A percentile compares a stretch with the other conserved stretches of the same genome.
Evolutionary conservation across 2,888 invertebrate species (phyloP).

Genomic region (Sericinus montela): DNA sequence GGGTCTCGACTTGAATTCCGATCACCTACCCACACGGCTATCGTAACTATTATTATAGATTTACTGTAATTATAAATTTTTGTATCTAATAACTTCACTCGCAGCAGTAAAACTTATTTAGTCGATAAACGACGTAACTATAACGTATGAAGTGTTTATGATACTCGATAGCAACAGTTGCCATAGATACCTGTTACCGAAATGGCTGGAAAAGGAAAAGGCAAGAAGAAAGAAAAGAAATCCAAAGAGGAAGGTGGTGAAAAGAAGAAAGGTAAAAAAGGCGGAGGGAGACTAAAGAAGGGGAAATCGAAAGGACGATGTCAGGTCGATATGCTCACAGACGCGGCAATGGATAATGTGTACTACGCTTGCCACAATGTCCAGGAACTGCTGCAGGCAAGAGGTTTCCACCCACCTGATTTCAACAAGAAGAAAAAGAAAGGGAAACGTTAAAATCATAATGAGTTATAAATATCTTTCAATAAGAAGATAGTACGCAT

Average conservation of each 20-base stretch:
- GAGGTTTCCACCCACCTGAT: conserved; percentile 95
- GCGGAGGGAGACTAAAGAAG: conserved; percentile 68
- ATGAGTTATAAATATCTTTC: background rate
- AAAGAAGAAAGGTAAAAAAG: conserved; percentile 72
- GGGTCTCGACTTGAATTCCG: too few relatives aligned
- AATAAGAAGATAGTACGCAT: too few relatives aligned
- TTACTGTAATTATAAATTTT: too few relatives aligned
- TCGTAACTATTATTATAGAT: too few relatives aligned
- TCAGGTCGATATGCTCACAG: conserved; percentile 91
- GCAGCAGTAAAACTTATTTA: too few relatives aligned
- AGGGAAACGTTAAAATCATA: conserved; percentile 73
- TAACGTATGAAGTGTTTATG: conserved; percentile 23
- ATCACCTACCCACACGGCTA: too few relatives aligned
- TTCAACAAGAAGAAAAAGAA: conserved; percentile 93
- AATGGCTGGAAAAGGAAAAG: conserved; percentile 61
- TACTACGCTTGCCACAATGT: conserved; percentile 96
- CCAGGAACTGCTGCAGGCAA: conserved; percentile 89
- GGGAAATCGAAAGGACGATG: conserved; percentile 82
- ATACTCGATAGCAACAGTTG: conserved; percentile 25
- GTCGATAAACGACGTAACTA: too few relatives aligned
- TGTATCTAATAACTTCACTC: too few relatives aligned
- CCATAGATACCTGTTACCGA: background rate
- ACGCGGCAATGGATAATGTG: conserved; percentile 95
- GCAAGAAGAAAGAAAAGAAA: conserved; percentile 76
- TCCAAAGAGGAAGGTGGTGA: conserved; percentile 64